These are phyloP conservation scores for Speoplatyrhinus poulsoni DNA, from an alignment of 2,113 vertebrate species.

Conservation along the genomic window DNA sequence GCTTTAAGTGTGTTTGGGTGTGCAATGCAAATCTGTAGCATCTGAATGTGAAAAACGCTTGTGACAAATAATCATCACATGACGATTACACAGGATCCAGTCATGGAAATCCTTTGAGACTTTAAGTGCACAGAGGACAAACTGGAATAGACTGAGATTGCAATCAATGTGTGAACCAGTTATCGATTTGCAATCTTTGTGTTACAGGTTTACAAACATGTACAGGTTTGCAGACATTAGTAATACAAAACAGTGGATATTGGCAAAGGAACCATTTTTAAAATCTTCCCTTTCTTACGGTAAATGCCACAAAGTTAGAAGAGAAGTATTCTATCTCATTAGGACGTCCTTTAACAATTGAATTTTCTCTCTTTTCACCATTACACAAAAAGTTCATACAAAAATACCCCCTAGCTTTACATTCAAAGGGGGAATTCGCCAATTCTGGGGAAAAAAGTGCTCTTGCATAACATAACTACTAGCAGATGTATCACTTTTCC, in stretches of 20 bases:
- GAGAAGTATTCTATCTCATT: slow-evolving; percentile 29
- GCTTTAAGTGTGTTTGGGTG: slow-evolving; percentile 13
- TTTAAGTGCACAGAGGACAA: neutral
- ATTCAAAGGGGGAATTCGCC: slow-evolving; percentile 69
- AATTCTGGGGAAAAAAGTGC: slow-evolving; percentile 68
- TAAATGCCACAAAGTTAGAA: slow-evolving; percentile 21
- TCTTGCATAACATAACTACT: slow-evolving; percentile 64
- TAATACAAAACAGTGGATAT: slow-evolving; percentile 46
- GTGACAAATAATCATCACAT: slow-evolving; percentile 18
- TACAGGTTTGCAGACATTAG: slow-evolving; percentile 21
- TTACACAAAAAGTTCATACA: slow-evolving; percentile 67
- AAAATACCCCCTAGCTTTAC: slow-evolving; percentile 70
- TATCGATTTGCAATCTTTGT: slow-evolving; percentile 28
- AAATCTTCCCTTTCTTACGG: slow-evolving; percentile 22
- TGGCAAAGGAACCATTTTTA: slow-evolving; percentile 22
- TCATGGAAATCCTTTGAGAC: neutral
- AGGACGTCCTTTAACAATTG: slow-evolving; percentile 26
- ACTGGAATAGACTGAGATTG: neutral
- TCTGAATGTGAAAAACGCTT: slow-evolving; percentile 16
- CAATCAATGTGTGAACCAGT: slow-evolving; percentile 1
- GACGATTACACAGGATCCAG: neutral
- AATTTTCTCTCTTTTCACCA: slow-evolving; percentile 32
- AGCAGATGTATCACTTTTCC: slow-evolving; percentile 21
- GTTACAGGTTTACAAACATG: slow-evolving; percentile 26
- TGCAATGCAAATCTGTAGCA: slow-evolving; percentile 4